Evolutionary conservation across 1,140 invertebrate genomes (phyloP).

Genomic region (Batillaria attramentaria): DNA sequence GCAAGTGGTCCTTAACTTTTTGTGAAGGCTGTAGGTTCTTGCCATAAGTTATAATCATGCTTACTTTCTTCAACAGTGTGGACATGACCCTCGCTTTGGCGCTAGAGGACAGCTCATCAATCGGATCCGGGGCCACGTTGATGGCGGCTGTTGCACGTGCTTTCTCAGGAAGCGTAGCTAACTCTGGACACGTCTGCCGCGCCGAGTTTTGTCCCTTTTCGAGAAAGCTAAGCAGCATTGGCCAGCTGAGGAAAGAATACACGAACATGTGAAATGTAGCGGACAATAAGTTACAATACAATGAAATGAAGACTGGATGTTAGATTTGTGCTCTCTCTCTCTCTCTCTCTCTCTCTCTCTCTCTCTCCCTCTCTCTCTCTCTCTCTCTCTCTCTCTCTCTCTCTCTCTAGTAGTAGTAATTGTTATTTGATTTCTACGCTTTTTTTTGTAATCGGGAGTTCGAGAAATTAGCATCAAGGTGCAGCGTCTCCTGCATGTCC

Average conservation of each 20-base stretch:
- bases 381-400: neutral
- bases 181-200: conserved; percentile 46
- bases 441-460: too few relatives aligned
- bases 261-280: neutral
- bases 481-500: too few relatives aligned
- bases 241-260: conserved; percentile 55
- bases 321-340: neutral
- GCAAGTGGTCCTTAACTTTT: too few relatives aligned
- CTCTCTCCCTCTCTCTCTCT: neutral
- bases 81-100: conserved; percentile 48
- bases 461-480: too few relatives aligned
- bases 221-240: conserved; percentile 61
- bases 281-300: too few relatives aligned
- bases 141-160: conserved; percentile 40
- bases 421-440: too few relatives aligned
- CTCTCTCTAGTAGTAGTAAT: too few relatives aligned
- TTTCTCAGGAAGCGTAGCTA: conserved; percentile 46
- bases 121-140: conserved; percentile 38
- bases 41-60: too few relatives aligned
- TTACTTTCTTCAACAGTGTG: conserved; percentile 52
- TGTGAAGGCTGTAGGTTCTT: too few relatives aligned
- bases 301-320: neutral
- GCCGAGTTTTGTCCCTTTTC: conserved; percentile 55
- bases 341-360: neutral
- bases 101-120: conserved; percentile 48